Conservation (phyloP, 2,797 vertebrate species). For the Silurus aristotelis region DNA sequence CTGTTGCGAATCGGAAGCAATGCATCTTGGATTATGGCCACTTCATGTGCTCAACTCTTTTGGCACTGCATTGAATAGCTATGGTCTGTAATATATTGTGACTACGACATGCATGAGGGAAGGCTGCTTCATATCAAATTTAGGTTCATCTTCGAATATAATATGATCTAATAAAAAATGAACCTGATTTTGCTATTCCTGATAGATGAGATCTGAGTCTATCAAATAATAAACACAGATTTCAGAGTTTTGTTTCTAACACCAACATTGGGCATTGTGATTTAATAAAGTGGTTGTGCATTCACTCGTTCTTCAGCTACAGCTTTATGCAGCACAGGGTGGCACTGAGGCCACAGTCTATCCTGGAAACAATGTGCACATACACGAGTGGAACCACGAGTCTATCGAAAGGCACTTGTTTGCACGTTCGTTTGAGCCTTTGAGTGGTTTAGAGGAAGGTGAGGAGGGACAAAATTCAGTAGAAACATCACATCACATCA, state of each 20-base stretch:
- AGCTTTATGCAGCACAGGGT: too few relatives aligned
- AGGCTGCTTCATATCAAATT: neutral
- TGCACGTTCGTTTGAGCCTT: too few relatives aligned
- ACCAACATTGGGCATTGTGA: constrained; percentile 50
- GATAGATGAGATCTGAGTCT: constrained; percentile 3
- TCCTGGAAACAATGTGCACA: too few relatives aligned
- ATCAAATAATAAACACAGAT: constrained; percentile 32
- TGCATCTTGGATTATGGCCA: constrained; percentile 40
- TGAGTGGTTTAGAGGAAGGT: too few relatives aligned
- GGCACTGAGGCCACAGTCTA: too few relatives aligned
- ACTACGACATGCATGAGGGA: neutral
- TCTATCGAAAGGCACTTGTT: too few relatives aligned
- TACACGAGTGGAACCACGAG: too few relatives aligned
- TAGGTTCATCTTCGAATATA: constrained; percentile 4
- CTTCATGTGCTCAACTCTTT: neutral
- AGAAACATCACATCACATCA: too few relatives aligned
- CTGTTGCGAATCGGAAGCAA: constrained; percentile 44
- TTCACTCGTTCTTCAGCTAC: too few relatives aligned
- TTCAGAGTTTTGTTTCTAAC: neutral
- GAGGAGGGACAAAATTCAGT: too few relatives aligned
- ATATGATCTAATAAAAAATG: neutral
- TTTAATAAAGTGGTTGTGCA: constrained; percentile 19
- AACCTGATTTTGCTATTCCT: neutral
- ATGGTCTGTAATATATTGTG: constrained; percentile 3
- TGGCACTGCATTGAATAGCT: neutral